phyloP scores from a whole-genome alignment of 2,888 invertebrate species.

The Chirona hameri region DNA sequence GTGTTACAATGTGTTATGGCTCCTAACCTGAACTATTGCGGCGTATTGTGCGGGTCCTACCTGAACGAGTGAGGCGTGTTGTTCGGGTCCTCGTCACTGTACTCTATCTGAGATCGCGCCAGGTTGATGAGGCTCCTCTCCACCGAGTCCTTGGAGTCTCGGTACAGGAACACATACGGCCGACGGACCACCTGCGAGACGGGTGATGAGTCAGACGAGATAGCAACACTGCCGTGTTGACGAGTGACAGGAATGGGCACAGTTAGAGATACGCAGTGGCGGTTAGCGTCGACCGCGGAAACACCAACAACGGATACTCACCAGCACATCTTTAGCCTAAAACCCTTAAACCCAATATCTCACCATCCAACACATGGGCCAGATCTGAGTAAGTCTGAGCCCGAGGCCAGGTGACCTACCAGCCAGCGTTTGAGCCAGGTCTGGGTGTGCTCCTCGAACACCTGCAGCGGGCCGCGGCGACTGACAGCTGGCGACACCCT shows the following conservation, averaged over 20 bases:
- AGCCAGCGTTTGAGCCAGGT: constrained; percentile 96
- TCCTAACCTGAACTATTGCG: no score
- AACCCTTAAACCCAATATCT: no score
- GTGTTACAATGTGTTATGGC: no score
- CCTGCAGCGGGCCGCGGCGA: constrained; percentile 91
- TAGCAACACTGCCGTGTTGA: background rate
- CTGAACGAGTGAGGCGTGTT: no score
- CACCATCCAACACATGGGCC: background rate
- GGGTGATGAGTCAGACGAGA: background rate
- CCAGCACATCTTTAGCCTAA: no score
- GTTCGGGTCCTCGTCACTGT: constrained; percentile 80
- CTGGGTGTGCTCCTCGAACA: constrained; percentile 91
- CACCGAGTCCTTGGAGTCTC: constrained; percentile 96
- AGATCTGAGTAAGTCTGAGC: constrained; percentile 63
- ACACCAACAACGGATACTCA: no score
- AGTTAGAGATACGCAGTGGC: background rate
- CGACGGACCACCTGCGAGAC: constrained; percentile 84
- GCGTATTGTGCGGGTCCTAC: no score
- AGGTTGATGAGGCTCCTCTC: constrained; percentile 96
- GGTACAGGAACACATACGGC: constrained; percentile 97
- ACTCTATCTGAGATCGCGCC: constrained; percentile 97
- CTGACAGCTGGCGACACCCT: constrained; percentile 96
- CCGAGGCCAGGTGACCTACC: constrained; percentile 89
- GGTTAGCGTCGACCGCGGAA: background rate
- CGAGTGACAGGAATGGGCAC: background rate